Base-by-base conservation (phyloP, 2,797 vertebrate species). In the Alfaro cultratus region DNA sequence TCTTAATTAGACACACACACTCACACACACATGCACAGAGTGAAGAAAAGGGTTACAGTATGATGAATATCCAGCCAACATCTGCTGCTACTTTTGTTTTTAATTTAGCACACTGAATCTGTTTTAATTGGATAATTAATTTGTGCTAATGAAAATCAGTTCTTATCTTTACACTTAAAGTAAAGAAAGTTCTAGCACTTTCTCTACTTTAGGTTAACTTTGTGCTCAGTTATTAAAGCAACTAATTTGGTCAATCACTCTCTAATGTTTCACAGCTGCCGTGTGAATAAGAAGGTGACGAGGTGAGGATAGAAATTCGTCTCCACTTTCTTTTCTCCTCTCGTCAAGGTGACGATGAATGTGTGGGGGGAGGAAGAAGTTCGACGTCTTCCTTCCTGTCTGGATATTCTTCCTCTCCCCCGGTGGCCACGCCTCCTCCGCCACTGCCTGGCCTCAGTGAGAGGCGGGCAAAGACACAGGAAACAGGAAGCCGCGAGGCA, bases 401-500 rank as follows among this genome's bases (percentile, higher is more conserved):
- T 84, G 74, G 67, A 36, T 84, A 91, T 88, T 91, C 91, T 89
- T 90, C 92, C 90, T 82, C 80, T 77, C 87, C 89, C 75, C 83
- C 47, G 87, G 92, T 92, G 91, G 91, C 89, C 85, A 84, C 85
- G 83, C 92, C 90, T 88, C 87, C 64, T 39, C 75, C 16, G 36
- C 72, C 21, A 31, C 83, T 82, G 72, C 73, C 79, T 73, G 81
- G 86, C 91, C 82, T 76, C 49, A 2, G 77, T 46, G n/a, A 82
- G 83, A 88, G 87, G 90, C 85, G 86, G 86, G 88, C 41, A 74
- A 53, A 86, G 78, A 86, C 80, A 75, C 87, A 91, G 91, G 90
- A 93, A 92, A 92, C 91, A 92, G 92, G 93, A 89, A 91, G 86
- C 77, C 34, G 71, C 4, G 55, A 80, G 78, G 87, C 77, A 78